Evolutionary conservation across 1,140 invertebrate species (phyloP).

Genomic region (Macrotrachela quadricornifera): DNA sequence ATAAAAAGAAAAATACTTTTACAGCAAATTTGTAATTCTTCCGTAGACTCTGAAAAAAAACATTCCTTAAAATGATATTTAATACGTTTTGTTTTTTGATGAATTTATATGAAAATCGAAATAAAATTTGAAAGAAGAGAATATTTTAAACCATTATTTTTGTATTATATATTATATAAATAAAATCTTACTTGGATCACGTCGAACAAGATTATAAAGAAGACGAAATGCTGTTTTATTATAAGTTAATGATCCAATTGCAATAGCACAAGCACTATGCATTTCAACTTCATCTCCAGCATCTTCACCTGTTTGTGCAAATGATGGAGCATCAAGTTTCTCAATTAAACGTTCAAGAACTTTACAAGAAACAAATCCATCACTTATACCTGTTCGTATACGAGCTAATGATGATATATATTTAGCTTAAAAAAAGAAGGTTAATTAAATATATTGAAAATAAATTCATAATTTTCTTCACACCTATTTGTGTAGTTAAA

Average conservation of each 20-base stretch:
- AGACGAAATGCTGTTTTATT: slow-evolving; percentile 23
- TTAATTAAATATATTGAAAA: neutral
- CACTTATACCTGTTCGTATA: slow-evolving; percentile 27
- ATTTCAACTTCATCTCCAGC: slow-evolving; percentile 2
- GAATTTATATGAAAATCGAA: no score
- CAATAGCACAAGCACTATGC: slow-evolving; percentile 18
- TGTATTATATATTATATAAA: no score
- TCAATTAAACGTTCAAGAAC: slow-evolving; percentile 21
- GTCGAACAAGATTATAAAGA: slow-evolving; percentile 5
- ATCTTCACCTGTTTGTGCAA: neutral
- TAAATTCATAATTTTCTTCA: neutral
- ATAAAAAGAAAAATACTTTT: no score
- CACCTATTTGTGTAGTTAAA: neutral
- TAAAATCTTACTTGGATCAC: no score
- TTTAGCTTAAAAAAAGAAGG: neutral
- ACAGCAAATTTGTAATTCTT: no score
- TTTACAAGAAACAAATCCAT: slow-evolving; percentile 28
- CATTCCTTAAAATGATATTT: no score
- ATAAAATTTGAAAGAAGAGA: no score
- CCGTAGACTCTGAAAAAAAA: no score
- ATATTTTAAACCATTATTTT: no score
- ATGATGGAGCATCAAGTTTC: slow-evolving; percentile 17
- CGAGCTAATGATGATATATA: slow-evolving; percentile 24
- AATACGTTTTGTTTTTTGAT: no score
- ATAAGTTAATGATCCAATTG: slow-evolving; percentile 25